Percentiles rank a stretch among this genome's conserved stretches.
Conservation (phyloP, 2,113 vertebrate species). For the Ailuropoda melanoleuca region DNA sequence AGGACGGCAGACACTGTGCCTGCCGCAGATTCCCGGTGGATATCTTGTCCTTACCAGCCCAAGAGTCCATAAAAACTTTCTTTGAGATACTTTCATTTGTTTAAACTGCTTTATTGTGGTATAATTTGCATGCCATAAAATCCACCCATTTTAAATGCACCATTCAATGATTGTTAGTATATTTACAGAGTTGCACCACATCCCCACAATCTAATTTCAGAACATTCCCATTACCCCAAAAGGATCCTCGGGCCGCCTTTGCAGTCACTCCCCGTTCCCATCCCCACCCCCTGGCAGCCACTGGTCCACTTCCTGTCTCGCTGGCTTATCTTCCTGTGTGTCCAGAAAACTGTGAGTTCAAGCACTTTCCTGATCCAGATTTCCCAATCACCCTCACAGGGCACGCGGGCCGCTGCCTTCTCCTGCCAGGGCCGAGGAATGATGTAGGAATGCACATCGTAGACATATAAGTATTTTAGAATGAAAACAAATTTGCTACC, state of each 20-base stretch:
- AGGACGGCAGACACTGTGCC: rapidly evolving
- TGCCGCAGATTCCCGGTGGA: background rate
- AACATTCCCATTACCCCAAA: background rate
- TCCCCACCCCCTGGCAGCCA: background rate
- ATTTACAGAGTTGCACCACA: background rate
- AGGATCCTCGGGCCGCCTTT: background rate
- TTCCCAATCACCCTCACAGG: background rate
- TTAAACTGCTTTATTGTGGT: background rate
- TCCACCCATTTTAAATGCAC: background rate
- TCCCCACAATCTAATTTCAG: background rate
- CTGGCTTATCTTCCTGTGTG: background rate
- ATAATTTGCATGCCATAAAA: background rate
- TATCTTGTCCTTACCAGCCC: background rate
- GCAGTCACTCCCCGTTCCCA: background rate
- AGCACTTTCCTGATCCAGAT: background rate
- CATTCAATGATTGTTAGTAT: background rate
- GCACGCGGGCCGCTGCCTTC: background rate
- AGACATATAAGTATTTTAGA: background rate
- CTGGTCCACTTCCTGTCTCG: background rate
- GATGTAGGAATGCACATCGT: background rate
- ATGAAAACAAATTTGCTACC: background rate
- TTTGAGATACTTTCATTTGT: background rate
- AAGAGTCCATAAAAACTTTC: background rate
- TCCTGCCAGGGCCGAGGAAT: background rate
- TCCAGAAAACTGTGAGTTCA: background rate